Percentiles rank a stretch among this genome's conserved stretches.
phyloP scores from a whole-genome alignment of 2,888 invertebrate species.

The Pimpla rufipes region DNA sequence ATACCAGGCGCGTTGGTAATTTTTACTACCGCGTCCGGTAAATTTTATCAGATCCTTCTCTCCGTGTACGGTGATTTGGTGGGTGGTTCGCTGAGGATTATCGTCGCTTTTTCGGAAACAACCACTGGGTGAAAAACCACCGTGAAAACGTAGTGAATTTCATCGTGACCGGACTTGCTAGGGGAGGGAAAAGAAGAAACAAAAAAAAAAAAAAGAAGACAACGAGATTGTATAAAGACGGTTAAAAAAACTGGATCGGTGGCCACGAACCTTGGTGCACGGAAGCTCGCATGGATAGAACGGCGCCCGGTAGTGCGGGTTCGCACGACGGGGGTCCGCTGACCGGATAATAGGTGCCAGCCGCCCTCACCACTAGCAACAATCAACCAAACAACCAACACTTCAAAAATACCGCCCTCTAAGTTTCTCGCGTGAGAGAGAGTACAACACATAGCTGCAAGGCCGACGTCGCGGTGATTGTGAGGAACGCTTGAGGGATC shows the following conservation, averaged over 20 bases:
- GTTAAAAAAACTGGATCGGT: conserved; percentile 79
- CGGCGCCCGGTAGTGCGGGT: conserved; percentile 87
- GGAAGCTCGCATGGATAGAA: conserved; percentile 86
- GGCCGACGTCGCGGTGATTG: conserved; percentile 10
- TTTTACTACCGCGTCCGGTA: too few relatives aligned
- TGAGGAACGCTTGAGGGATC: background rate
- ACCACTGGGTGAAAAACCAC: too few relatives aligned
- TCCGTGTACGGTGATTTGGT: too few relatives aligned
- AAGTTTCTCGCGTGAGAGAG: conserved; percentile 66
- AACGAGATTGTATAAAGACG: conserved; percentile 14
- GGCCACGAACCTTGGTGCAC: conserved; percentile 86
- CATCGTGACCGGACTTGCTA: too few relatives aligned
- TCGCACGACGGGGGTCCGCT: conserved; percentile 88
- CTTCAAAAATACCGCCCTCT: conserved; percentile 85
- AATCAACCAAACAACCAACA: conserved; percentile 86
- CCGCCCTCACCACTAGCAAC: conserved; percentile 96
- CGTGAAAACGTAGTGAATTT: too few relatives aligned
- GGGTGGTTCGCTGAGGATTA: too few relatives aligned
- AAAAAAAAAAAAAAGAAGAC: conserved; percentile 12
- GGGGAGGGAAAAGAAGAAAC: conserved; percentile 4
- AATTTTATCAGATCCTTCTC: too few relatives aligned
- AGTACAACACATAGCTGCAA: conserved; percentile 54
- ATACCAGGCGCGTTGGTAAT: too few relatives aligned
- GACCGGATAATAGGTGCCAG: conserved; percentile 96
- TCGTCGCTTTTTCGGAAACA: too few relatives aligned